These are phyloP conservation scores for Bombus superbus DNA, from an alignment of 1,140 invertebrate species.

Conservation along the genomic window DNA sequence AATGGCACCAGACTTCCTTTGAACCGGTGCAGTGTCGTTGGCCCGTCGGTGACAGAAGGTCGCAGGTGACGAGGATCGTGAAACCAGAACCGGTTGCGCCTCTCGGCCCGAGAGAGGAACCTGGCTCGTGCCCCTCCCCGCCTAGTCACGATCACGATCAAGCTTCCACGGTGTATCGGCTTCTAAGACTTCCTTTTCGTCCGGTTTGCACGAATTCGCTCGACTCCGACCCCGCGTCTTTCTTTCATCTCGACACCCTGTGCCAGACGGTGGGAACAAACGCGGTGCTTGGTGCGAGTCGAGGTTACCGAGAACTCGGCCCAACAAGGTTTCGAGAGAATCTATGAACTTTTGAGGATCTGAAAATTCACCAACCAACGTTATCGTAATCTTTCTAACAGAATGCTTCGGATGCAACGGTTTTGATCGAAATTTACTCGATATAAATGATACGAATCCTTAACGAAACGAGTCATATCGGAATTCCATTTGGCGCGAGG, in stretches of 20 bases:
- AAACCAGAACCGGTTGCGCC: constrained; percentile 68
- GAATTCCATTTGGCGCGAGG: too few species aligned
- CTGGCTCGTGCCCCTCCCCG: constrained; percentile 42
- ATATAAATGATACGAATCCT: too few species aligned
- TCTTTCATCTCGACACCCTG: constrained; percentile 30
- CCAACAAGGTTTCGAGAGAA: not conserved
- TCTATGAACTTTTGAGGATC: too few species aligned
- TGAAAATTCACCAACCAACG: too few species aligned
- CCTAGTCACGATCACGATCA: constrained; percentile 1
- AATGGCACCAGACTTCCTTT: constrained; percentile 73
- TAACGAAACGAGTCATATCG: too few species aligned
- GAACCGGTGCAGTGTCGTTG: constrained; percentile 71
- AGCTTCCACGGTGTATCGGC: constrained; percentile 31
- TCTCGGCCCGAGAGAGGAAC: constrained; percentile 50
- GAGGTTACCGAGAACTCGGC: too few species aligned
- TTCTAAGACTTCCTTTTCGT: constrained; percentile 60
- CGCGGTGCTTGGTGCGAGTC: not conserved
- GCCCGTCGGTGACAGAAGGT: constrained; percentile 70
- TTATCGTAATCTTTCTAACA: too few species aligned
- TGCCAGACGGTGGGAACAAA: constrained; percentile 24
- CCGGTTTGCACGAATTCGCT: constrained; percentile 29
- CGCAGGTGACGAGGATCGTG: constrained; percentile 71
- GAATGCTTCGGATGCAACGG: too few species aligned
- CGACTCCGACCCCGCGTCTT: constrained; percentile 12
- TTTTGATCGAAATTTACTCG: too few species aligned